Base-by-base conservation (phyloP, 2,888 invertebrate species). In the Papilio protenor region DNA sequence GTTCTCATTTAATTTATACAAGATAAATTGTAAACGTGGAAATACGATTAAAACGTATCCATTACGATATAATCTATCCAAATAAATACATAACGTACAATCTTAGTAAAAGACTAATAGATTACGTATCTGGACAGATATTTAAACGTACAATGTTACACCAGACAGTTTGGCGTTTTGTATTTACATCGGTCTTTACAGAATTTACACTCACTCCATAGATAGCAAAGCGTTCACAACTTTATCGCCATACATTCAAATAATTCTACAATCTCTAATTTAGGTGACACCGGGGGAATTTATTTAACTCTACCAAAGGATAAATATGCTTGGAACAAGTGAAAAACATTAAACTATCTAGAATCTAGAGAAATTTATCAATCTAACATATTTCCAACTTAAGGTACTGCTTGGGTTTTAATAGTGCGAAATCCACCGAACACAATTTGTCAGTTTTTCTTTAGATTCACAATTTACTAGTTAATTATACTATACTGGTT, bases 141-240 rank as follows among this genome's bases (percentile, higher is more conserved):
- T 57, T 72, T 52, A 59, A 73, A 77, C 55, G 47, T n/a, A 47
- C 40, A 61, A 77, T 57, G 47, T 33, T 14, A 59, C 27, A 73
- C 45, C 64, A 77, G 73, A 77, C 73, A 72, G 73, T 33, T 47
- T 59, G 77, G 74, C 77, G 69, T 77, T 77, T 71, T 71, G 70
- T 74, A 77, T 77, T 77, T 74, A 71, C 70, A 61, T 61, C 59
- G 70, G 21, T 77, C 70, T 77, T 69, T 69, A 70, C 23, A 74
- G 74, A 77, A 77, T 77, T 77, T 74, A 75, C 77, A 74, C 74
- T 75, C 70, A 40, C 74, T 74, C 77, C 77, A 70, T 75, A 71
- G 70, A 77, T 74, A 74, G 77, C 40, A 27, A 72, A 59, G 47
- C 64, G 45, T 21, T 59, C 21, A 73, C 72, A 27, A 61, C 33